phyloP scores from a whole-genome alignment of 2,888 invertebrate genomes.

The Adineta ricciae region DNA sequence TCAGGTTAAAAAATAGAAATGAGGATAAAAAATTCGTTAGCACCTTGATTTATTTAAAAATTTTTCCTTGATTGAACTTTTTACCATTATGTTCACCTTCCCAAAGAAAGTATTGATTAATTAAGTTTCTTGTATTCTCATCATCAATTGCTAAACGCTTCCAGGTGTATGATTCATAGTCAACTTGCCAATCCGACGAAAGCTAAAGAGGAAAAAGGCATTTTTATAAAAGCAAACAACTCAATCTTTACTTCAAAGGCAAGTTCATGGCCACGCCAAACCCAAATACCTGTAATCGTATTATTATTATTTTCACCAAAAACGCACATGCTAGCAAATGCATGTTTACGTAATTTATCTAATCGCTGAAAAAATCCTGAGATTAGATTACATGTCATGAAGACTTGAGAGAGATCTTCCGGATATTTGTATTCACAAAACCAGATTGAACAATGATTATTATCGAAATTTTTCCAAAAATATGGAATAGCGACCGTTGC shows the following conservation, averaged over 20 bases:
- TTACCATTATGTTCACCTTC: constrained; percentile 77
- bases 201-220: constrained; percentile 57
- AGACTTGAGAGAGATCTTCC: constrained; percentile 76
- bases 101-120: constrained; percentile 82
- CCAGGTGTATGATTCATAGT: constrained; percentile 93
- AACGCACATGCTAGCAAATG: constrained; percentile 82
- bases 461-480: constrained; percentile 96
- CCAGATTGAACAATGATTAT: constrained; percentile 92
- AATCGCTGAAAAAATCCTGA: constrained; percentile 91
- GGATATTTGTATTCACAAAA: constrained; percentile 89
- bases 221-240: constrained; percentile 22
- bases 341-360: constrained; percentile 91
- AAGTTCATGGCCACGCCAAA: constrained; percentile 89
- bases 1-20: no score
- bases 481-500: constrained; percentile 75
- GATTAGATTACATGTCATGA: constrained; percentile 97
- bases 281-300: constrained; percentile 88
- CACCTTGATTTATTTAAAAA: constrained; percentile 28
- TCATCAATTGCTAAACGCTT: constrained; percentile 73
- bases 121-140: constrained; percentile 71
- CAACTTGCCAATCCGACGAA: constrained; percentile 83
- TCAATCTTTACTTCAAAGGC: constrained; percentile 62
- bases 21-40: no score
- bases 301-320: constrained; percentile 85
- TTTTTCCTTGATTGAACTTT: constrained; percentile 93